Conservation (phyloP, 2,797 vertebrate species). For the Morelia viridis region DNA sequence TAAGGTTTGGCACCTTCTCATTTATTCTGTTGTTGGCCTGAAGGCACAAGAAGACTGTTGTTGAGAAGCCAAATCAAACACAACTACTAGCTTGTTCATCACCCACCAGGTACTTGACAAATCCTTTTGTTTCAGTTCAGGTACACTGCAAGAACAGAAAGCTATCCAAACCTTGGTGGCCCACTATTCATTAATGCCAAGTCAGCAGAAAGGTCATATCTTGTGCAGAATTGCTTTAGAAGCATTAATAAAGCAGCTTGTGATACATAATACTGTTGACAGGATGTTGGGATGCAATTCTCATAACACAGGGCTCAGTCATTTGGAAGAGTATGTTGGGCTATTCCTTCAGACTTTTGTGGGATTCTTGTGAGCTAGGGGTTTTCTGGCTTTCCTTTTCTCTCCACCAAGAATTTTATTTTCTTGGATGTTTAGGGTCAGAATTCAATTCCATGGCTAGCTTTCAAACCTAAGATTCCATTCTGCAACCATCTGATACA, state of each 20-base stretch:
- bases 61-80: background rate
- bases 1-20: background rate
- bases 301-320: background rate
- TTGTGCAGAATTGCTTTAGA: background rate
- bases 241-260: background rate
- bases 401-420: background rate
- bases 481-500: background rate
- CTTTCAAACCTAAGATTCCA: background rate
- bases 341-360: no score
- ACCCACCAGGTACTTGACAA: background rate
- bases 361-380: background rate
- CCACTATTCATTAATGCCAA: no score
- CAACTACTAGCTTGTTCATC: background rate
- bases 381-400: background rate
- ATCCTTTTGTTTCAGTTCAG: background rate
- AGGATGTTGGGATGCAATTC: background rate
- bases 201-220: no score
- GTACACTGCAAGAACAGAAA: background rate
- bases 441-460: no score
- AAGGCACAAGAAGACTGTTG: background rate
- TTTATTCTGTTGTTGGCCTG: background rate
- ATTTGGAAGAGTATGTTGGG: background rate
- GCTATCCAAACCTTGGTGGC: background rate
- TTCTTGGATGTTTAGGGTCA: background rate
- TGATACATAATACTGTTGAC: background rate